Conservation (phyloP, 2,888 invertebrate species). For the Drosophila mimica region DNA sequence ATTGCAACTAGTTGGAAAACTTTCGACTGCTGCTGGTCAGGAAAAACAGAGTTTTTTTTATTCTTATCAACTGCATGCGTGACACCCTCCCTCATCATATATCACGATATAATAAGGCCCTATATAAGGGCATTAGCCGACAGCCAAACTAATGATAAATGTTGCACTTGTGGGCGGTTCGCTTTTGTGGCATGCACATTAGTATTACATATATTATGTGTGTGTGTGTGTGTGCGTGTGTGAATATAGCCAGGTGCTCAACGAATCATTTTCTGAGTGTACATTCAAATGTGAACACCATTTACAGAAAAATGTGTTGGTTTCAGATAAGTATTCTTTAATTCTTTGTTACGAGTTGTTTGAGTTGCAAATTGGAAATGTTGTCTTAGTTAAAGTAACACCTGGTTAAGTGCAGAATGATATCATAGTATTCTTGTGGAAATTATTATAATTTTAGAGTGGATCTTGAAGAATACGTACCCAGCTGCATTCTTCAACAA, state of each 20-base stretch:
- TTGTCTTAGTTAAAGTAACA: background rate
- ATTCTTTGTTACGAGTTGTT: background rate
- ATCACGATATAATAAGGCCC: constrained; percentile 46
- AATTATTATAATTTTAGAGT: background rate
- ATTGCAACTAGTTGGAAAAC: constrained; percentile 49
- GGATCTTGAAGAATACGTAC: background rate
- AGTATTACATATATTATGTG: background rate
- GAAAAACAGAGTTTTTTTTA: constrained; percentile 2
- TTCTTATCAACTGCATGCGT: constrained; percentile 45
- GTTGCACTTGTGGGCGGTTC: constrained; percentile 31
- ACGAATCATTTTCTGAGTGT: background rate
- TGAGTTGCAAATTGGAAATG: background rate
- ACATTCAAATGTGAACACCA: constrained; percentile 17
- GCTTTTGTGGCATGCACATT: constrained; percentile 10
- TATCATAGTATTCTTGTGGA: background rate
- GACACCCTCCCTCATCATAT: constrained; percentile 49
- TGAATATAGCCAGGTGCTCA: constrained; percentile 63
- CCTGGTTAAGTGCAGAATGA: background rate
- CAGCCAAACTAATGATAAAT: constrained; percentile 31
- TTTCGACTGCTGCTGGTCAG: constrained; percentile 20
- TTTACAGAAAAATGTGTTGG: constrained; percentile 13
- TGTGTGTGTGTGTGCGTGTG: constrained; percentile 25
- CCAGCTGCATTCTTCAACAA: too few species aligned
- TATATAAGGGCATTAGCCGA: constrained; percentile 35
- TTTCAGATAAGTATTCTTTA: constrained; percentile 1